Evolutionary conservation across 2,797 vertebrate species (phyloP), one percentile per base, ranked within the genome.

Genomic region (Lindbergichthys nudifrons): DNA sequence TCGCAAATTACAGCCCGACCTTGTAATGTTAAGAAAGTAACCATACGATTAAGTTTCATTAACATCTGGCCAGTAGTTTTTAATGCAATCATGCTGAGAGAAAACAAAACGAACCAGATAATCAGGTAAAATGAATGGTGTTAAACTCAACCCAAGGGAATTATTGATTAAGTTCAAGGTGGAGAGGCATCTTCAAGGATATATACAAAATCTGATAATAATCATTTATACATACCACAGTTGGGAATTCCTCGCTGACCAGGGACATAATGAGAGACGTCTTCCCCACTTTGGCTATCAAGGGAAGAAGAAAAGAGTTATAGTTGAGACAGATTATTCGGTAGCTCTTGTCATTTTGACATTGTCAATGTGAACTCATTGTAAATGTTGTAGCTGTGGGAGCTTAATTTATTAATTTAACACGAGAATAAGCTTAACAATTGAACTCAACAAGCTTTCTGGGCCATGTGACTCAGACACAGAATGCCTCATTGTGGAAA

Each of bases 181-280:
- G 39, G 4, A 53, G 11, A 45, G 14, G n/a, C 4, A 45, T 45
- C 2, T 10, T 19, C 1, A 41, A 18, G 2, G 7, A 36, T 36
- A 36, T n/a, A 18, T 56, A 32, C 9, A 39, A 26, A 3, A 30
- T 39, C 10, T 65, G 9, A 51, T 39, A 16, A 53, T 19, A 67
- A 60, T 16, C 0, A 63, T 58, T 50, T 18, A 39, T 42, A 48
- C 95, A 12, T 95, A 99, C 98, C 97, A 98, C 97, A 80, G 95
- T 93, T 60, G 98, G 97, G 89, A 99, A 99, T 92, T 99, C 98
- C 93, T 99, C 98, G 83, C 97, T 98, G 93, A 99, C 97, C 92
- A 99, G 95, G 43, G 97, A 98, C 97, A 99, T 98, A 91, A 99
- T 98, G 77, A 99, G 94, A 47, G 98, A 99, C 0, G 98, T 98